phyloP scores from a whole-genome alignment of 2,797 vertebrate species.

The Clarias platycephalus region DNA sequence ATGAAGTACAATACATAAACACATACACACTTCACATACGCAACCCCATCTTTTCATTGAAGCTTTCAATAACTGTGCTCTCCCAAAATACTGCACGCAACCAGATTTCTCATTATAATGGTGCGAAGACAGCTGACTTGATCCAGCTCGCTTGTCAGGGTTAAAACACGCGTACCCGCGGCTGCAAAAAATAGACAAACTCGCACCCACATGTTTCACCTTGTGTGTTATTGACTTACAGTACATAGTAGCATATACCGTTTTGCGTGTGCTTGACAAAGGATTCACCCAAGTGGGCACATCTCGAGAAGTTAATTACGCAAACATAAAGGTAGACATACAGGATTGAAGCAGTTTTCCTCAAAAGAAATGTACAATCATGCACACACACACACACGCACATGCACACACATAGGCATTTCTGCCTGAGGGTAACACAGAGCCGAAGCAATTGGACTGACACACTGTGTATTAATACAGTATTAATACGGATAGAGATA shows the following conservation, averaged over 20 bases:
- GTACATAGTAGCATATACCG: neutral
- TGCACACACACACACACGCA: neutral
- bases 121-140: conserved; percentile 17
- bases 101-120: conserved; percentile 31
- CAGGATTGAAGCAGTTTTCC: neutral
- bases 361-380: conserved; percentile 14
- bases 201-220: conserved; percentile 35
- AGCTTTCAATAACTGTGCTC: neutral
- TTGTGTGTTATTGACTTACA: conserved; percentile 20
- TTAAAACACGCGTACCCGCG: conserved; percentile 14
- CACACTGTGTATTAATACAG: conserved; percentile 60
- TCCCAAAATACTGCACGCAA: conserved; percentile 18
- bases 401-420: conserved; percentile 5
- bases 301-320: conserved; percentile 27
- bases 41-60: neutral
- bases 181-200: neutral
- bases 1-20: conserved; percentile 8
- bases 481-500: conserved; percentile 59
- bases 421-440: conserved; percentile 45
- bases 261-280: neutral
- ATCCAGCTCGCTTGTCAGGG: neutral
- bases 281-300: neutral
- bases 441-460: conserved; percentile 60
- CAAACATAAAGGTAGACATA: conserved; percentile 20
- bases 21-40: conserved; percentile 35